A percentile compares a stretch with the other conserved stretches of the same genome.
Conservation (phyloP, 1,140 invertebrate genomes). For the Aphidius gifuensis region DNA sequence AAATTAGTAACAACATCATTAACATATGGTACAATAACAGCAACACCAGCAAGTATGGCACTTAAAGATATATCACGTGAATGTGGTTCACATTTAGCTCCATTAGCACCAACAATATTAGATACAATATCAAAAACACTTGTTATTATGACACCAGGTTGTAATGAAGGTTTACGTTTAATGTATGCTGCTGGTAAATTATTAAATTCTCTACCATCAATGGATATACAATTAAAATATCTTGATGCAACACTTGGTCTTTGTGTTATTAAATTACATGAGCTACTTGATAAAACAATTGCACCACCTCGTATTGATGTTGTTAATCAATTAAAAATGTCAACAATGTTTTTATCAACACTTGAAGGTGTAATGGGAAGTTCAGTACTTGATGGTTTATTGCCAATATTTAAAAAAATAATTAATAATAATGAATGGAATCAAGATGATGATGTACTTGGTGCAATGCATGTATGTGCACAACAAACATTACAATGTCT, state of each 20-base stretch:
- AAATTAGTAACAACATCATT: slow-evolving; percentile 69
- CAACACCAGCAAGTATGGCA: slow-evolving; percentile 77
- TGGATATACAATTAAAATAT: slow-evolving; percentile 64
- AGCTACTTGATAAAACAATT: slow-evolving; percentile 54
- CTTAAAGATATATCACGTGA: slow-evolving; percentile 81
- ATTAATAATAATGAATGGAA: slow-evolving; percentile 41
- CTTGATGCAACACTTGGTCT: slow-evolving; percentile 68
- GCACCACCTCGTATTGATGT: slow-evolving; percentile 29
- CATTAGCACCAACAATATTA: slow-evolving; percentile 61
- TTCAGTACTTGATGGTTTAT: slow-evolving; percentile 42
- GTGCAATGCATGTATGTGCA: slow-evolving; percentile 42
- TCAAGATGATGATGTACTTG: slow-evolving; percentile 38
- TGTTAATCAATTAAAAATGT: slow-evolving; percentile 62
- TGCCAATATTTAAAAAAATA: slow-evolving; percentile 45
- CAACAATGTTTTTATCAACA: slow-evolving; percentile 67
- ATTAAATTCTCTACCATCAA: slow-evolving; percentile 62
- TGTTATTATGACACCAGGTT: slow-evolving; percentile 33
- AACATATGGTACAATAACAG: slow-evolving; percentile 62
- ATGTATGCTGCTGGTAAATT: slow-evolving; percentile 78
- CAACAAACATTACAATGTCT: slow-evolving; percentile 53
- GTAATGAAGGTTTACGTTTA: slow-evolving; percentile 63
- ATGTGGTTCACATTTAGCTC: slow-evolving; percentile 68
- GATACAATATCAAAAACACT: slow-evolving; percentile 43
- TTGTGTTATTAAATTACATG: slow-evolving; percentile 63
- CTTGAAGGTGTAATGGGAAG: slow-evolving; percentile 56